Percentiles rank a stretch among this genome's conserved stretches.
Conservation (phyloP, 1,140 invertebrate species). For the Drosophila subpulchrella region DNA sequence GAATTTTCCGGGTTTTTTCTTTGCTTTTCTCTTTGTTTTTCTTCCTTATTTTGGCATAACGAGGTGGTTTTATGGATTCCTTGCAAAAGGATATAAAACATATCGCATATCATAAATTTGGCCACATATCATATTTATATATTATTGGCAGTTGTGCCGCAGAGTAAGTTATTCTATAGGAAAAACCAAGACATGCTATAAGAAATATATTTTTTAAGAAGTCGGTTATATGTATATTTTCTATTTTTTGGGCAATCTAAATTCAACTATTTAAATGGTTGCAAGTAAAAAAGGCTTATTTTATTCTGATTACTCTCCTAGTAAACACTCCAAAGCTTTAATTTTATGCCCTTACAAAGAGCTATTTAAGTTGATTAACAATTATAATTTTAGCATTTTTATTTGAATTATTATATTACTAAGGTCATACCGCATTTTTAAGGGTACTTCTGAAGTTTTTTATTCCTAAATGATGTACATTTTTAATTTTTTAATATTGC, state of each 20-base stretch:
- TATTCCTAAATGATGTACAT: not conserved
- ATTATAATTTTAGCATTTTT: too few species aligned
- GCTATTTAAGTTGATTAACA: too few species aligned
- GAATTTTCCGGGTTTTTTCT: not conserved
- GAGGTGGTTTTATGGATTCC: constrained; percentile 43
- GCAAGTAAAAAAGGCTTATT: not conserved
- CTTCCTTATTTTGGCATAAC: constrained; percentile 28
- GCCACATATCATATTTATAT: constrained; percentile 18
- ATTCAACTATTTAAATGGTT: not conserved
- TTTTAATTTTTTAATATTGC: not conserved
- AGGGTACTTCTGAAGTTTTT: not conserved
- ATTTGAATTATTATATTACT: too few species aligned
- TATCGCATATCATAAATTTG: constrained; percentile 27
- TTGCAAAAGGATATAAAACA: constrained; percentile 29
- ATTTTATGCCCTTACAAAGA: too few species aligned
- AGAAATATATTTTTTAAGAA: not conserved
- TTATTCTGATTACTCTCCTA: not conserved
- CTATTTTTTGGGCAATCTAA: not conserved
- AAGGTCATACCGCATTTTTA: too few species aligned
- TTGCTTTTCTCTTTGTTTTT: constrained; percentile 3
- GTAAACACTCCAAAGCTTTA: too few species aligned
- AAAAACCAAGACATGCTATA: not conserved
- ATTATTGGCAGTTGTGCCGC: constrained; percentile 12
- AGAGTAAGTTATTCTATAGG: not conserved
- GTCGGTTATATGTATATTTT: not conserved